Evolutionary conservation across 2,888 invertebrate species (phyloP).

Genomic region (Meganola albula): DNA sequence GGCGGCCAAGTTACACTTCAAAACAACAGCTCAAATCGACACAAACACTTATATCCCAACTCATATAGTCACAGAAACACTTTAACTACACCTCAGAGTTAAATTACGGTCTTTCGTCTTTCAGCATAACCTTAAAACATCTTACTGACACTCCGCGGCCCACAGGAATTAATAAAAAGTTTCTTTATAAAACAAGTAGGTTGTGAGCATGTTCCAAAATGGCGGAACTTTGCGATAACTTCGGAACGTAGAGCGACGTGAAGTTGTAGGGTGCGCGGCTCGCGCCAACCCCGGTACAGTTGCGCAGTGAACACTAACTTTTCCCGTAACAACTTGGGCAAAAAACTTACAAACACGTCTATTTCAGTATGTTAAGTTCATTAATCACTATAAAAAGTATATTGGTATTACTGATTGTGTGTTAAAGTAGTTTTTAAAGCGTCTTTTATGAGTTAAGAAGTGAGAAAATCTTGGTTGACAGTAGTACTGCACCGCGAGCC

Average conservation of each 20-base stretch:
- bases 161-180: slow-evolving; percentile 79
- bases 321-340: slow-evolving; percentile 53
- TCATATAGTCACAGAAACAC: slow-evolving; percentile 43
- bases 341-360: slow-evolving; percentile 53
- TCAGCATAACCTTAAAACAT: slow-evolving; percentile 76
- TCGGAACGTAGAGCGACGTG: slow-evolving; percentile 76
- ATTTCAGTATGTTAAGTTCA: slow-evolving; percentile 41
- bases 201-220: slow-evolving; percentile 80
- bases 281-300: slow-evolving; percentile 48
- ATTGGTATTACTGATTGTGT: slow-evolving; percentile 25
- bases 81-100: slow-evolving; percentile 49
- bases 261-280: slow-evolving; percentile 75
- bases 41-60: slow-evolving; percentile 52
- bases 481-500: slow-evolving; percentile 56
- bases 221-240: slow-evolving; percentile 79
- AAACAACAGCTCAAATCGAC: slow-evolving; percentile 64
- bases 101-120: slow-evolving; percentile 61
- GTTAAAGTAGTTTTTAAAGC: slow-evolving; percentile 47
- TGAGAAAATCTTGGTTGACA: slow-evolving; percentile 45
- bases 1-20: slow-evolving; percentile 68
- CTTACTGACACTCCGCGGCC: slow-evolving; percentile 77
- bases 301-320: slow-evolving; percentile 68
- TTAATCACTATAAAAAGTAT: slow-evolving; percentile 38
- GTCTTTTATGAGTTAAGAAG: slow-evolving; percentile 45
- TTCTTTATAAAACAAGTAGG: slow-evolving; percentile 80